phyloP scores from a whole-genome alignment of 2,113 vertebrate species.

The Cromileptes altivelis region DNA sequence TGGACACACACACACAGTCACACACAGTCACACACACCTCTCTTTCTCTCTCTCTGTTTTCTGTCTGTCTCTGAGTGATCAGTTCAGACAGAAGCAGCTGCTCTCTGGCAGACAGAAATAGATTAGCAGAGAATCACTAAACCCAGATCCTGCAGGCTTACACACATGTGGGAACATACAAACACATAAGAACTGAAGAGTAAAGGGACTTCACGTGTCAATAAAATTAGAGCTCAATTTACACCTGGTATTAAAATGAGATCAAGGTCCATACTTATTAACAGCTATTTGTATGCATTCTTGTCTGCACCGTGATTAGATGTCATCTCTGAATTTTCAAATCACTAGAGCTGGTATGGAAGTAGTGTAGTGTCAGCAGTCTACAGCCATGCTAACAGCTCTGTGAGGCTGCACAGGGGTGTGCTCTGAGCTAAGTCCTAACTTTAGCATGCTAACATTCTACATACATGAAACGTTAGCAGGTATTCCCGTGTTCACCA shows the following conservation, averaged over 20 bases:
- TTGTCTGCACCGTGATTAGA: background rate
- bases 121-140: slow-evolving; percentile 46
- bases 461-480: background rate
- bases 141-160: background rate
- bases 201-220: background rate
- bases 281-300: background rate
- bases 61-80: slow-evolving; percentile 52
- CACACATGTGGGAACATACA: background rate
- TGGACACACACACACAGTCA: slow-evolving; percentile 20
- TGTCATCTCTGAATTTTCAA: background rate
- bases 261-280: background rate
- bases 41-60: slow-evolving; percentile 13
- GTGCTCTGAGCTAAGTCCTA: background rate
- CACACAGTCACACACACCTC: slow-evolving; percentile 1
- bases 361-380: background rate
- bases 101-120: slow-evolving; percentile 58
- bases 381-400: background rate
- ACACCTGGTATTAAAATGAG: slow-evolving; percentile 3
- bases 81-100: slow-evolving; percentile 63
- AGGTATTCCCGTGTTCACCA: no score
- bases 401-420: no score
- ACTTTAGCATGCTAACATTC: background rate
- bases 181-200: background rate
- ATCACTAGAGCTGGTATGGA: background rate
- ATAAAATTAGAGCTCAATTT: slow-evolving; percentile 15